Base-by-base conservation (phyloP, 1,140 invertebrate species). In the Battus philenor region DNA sequence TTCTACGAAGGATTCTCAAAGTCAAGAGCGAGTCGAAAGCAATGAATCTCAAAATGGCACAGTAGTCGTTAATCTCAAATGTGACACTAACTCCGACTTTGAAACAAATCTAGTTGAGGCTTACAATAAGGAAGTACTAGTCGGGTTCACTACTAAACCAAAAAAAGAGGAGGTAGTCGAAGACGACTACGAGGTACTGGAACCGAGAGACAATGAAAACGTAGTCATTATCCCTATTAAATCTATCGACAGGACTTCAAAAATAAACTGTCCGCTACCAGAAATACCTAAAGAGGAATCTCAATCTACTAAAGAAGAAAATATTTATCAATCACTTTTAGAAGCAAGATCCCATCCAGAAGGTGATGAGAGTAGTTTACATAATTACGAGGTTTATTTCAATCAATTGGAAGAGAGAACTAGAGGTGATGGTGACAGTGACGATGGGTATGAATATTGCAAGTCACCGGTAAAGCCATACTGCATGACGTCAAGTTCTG, bases 391-490 rank as follows among this genome's bases (percentile, higher is more conserved):
- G 59, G 61, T 80, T 8, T 87, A 80, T 50, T 75, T 69, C 3
- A 66, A 53, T 24, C 63, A 75, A 36, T 50, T 84, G 18, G 76
- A 83, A 57, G 78, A 83, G 39, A 64, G 80, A 51, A 82, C 75
- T 0, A 60, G 80, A 11, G 74, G 80, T 10, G 75, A 81, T 30
- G 81, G 74, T 2, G 83, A 86, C 44, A 85, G 80, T 39, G 84
- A 87, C 17, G 78, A 86, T 36, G 84, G 76, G 2, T 87, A 87
- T 32, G 86, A 87, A 60, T 86, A 86, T 47, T 87, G 83, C 44
- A 86, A 84, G 44, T 74, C 78, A 1, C 79, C 75, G 2, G 67
- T 81, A 2, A 82, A 85, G 50, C 80, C 80, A 2, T 85, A 78
- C 30, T 85, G 80, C 27, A 43, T 61, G 9, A 73, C 78, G 1